Evolutionary conservation across 2,113 vertebrate species (phyloP).

Genomic region (Xyliphius kryptos): DNA sequence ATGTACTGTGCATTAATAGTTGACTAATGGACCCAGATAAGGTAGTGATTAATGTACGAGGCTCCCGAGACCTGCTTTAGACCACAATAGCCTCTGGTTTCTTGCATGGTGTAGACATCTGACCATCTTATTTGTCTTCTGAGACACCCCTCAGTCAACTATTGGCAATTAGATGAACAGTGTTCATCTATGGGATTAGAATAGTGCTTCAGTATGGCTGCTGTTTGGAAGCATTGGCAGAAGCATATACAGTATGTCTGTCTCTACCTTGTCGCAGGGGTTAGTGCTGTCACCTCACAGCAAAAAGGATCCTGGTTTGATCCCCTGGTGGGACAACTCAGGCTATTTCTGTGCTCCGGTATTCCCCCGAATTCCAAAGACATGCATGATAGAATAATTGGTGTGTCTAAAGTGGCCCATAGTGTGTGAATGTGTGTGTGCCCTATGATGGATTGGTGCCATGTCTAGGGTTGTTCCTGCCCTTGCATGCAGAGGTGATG

Average conservation of each 20-base stretch:
- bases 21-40: constrained; percentile 5
- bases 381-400: too few species aligned
- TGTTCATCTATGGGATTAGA: neutral
- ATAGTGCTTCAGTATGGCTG: constrained; percentile 10
- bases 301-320: too few species aligned
- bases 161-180: neutral
- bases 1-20: neutral
- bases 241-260: neutral
- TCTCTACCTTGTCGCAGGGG: neutral
- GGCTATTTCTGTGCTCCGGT: too few species aligned
- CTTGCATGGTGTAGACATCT: neutral
- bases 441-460: neutral
- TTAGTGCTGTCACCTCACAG: too few species aligned
- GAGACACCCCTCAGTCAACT: neutral
- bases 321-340: too few species aligned
- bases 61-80: neutral
- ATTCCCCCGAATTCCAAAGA: too few species aligned
- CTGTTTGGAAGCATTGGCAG: neutral
- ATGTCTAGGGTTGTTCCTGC: too few species aligned
- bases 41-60: neutral
- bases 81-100: neutral
- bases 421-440: too few species aligned
- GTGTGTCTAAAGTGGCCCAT: too few species aligned
- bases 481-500: too few species aligned
- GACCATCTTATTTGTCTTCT: neutral